A percentile compares a stretch with the other conserved stretches of the same genome.
phyloP scores from a whole-genome alignment of 2,113 vertebrate genomes.

The Oxygymnocypris stewartii region DNA sequence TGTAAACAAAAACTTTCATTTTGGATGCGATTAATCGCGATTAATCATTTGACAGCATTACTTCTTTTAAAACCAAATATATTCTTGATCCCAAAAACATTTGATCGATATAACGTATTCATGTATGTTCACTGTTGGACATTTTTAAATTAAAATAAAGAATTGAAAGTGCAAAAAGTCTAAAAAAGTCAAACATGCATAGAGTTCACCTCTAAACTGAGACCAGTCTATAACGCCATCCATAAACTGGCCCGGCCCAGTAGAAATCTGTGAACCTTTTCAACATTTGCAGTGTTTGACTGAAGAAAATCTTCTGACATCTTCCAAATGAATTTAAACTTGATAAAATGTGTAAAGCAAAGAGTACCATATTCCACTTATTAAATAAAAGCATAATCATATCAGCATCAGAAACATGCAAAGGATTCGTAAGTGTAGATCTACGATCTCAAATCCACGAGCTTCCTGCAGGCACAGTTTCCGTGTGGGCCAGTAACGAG shows the following conservation, averaged over 20 bases:
- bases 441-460: neutral
- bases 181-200: neutral
- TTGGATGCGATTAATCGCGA: no score
- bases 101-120: neutral
- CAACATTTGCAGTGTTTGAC: neutral
- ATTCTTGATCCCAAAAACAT: neutral
- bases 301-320: neutral
- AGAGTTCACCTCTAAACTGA: neutral
- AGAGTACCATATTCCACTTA: neutral
- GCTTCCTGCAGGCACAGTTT: neutral
- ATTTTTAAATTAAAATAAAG: neutral
- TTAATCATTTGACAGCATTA: no score
- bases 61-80: neutral
- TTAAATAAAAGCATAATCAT: neutral
- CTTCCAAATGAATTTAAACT: neutral
- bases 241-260: neutral
- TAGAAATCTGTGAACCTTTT: neutral
- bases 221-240: neutral
- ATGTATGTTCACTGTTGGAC: neutral
- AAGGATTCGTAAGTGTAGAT: neutral
- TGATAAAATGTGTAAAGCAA: neutral
- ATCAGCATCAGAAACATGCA: neutral
- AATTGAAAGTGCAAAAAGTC: neutral
- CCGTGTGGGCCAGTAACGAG: neutral
- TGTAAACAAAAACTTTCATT: no score